phyloP scores from a whole-genome alignment of 2,888 invertebrate species.

The Euclidia mi region DNA sequence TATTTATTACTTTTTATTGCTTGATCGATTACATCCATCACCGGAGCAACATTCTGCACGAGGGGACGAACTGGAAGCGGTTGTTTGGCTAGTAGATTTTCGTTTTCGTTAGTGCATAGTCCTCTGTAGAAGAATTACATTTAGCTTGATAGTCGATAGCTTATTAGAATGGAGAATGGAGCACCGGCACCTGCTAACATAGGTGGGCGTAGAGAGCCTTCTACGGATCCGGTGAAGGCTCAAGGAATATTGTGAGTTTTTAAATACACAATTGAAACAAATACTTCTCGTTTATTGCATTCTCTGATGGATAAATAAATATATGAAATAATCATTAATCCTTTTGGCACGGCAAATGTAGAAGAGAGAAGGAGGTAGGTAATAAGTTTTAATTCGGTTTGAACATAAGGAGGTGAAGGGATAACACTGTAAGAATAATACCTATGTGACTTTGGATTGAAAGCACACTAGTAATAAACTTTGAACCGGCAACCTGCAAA shows the following conservation, averaged over 20 bases:
- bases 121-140: neutral
- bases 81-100: constrained; percentile 32
- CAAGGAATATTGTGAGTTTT: constrained; percentile 82
- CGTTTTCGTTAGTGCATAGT: constrained; percentile 12
- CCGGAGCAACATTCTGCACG: constrained; percentile 51
- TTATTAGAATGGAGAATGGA: constrained; percentile 71
- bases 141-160: constrained; percentile 1
- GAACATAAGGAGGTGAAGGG: too few relatives aligned
- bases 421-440: too few relatives aligned
- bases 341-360: too few relatives aligned
- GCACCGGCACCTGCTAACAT: constrained; percentile 65
- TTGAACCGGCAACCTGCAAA: too few relatives aligned
- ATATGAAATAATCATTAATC: too few relatives aligned
- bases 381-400: too few relatives aligned
- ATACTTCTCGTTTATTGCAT: too few relatives aligned
- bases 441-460: too few relatives aligned
- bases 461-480: too few relatives aligned
- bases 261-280: too few relatives aligned
- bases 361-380: too few relatives aligned
- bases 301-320: too few relatives aligned
- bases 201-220: constrained; percentile 75
- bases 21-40: constrained; percentile 56
- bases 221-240: constrained; percentile 82
- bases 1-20: constrained; percentile 47
- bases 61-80: constrained; percentile 30